Conservation (phyloP, 1,140 invertebrate genomes). For the Euwallacea fornicatus region DNA sequence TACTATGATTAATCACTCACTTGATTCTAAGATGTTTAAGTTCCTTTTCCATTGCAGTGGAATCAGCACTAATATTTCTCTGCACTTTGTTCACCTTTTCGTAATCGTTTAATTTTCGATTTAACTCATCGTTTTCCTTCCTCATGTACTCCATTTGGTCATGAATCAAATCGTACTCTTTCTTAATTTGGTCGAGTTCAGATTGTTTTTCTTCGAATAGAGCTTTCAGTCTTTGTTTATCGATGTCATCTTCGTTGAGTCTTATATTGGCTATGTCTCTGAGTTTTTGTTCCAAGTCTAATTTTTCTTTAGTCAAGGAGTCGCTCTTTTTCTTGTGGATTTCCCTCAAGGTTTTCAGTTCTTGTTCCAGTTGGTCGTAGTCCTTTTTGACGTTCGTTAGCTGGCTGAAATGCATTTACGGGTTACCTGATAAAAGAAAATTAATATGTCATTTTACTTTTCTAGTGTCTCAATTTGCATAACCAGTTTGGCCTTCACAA, state of each 20-base stretch:
- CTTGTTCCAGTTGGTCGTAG: slow-evolving; percentile 62
- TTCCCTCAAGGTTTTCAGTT: slow-evolving; percentile 70
- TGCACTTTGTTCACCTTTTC: slow-evolving; percentile 82
- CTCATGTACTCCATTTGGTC: slow-evolving; percentile 71
- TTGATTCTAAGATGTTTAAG: slow-evolving; percentile 68
- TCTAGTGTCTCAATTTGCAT: slow-evolving; percentile 74
- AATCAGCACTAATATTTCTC: slow-evolving; percentile 73
- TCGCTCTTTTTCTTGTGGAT: slow-evolving; percentile 68
- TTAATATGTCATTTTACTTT: slow-evolving; percentile 50
- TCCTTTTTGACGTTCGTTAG: slow-evolving; percentile 59
- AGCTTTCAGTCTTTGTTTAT: slow-evolving; percentile 67
- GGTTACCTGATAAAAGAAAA: too few relatives aligned
- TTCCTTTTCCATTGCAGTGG: slow-evolving; percentile 72
- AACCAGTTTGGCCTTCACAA: slow-evolving; percentile 74
- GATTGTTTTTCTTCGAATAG: slow-evolving; percentile 72
- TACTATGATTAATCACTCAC: slow-evolving; percentile 49
- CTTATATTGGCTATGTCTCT: slow-evolving; percentile 66
- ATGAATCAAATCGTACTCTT: slow-evolving; percentile 69
- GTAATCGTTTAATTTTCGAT: slow-evolving; percentile 80
- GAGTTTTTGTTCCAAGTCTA: slow-evolving; percentile 65
- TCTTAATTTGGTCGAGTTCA: slow-evolving; percentile 72
- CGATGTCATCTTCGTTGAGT: slow-evolving; percentile 61
- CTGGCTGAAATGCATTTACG: slow-evolving; percentile 50
- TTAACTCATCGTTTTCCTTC: slow-evolving; percentile 79
- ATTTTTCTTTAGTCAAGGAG: slow-evolving; percentile 75